phyloP scores from a whole-genome alignment of 1,140 invertebrate species.

The Drosophila murphyi region DNA sequence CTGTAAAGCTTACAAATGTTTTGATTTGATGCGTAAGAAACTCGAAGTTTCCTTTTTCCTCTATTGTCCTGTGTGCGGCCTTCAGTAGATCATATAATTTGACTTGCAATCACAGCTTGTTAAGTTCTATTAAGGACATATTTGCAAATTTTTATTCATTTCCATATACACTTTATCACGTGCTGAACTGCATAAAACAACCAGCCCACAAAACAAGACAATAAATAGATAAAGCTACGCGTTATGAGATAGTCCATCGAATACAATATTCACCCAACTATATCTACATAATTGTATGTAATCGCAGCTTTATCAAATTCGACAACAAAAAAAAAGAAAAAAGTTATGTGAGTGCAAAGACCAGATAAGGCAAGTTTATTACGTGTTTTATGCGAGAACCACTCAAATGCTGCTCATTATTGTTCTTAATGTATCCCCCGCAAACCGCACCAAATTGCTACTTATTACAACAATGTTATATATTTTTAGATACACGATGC shows the following conservation, averaged over 20 bases:
- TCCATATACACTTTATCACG: constrained; percentile 11
- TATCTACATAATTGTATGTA: constrained; percentile 15
- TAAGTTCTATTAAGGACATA: neutral
- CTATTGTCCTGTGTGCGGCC: too few relatives aligned
- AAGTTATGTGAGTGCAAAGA: constrained; percentile 40
- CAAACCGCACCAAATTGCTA: neutral
- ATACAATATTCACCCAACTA: constrained; percentile 16
- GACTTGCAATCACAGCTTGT: neutral
- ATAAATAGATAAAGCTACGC: constrained; percentile 47
- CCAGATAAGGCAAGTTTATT: constrained; percentile 47
- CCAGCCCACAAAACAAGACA: constrained; percentile 30
- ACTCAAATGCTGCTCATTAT: constrained; percentile 27
- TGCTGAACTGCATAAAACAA: constrained; percentile 11
- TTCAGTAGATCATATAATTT: too few relatives aligned
- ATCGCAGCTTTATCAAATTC: constrained; percentile 45
- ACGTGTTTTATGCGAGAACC: constrained; percentile 36
- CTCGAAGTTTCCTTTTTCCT: too few relatives aligned
- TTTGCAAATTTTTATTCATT: neutral
- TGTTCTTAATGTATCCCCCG: neutral
- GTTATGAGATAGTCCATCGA: constrained; percentile 33
- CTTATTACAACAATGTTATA: constrained; percentile 1
- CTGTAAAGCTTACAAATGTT: too few relatives aligned
- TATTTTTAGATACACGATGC: constrained; percentile 7
- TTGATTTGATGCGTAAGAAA: too few relatives aligned
- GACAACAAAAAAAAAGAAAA: constrained; percentile 1